Base-by-base conservation (phyloP, 2,888 invertebrate genomes). In the Augochlorella aurata region DNA sequence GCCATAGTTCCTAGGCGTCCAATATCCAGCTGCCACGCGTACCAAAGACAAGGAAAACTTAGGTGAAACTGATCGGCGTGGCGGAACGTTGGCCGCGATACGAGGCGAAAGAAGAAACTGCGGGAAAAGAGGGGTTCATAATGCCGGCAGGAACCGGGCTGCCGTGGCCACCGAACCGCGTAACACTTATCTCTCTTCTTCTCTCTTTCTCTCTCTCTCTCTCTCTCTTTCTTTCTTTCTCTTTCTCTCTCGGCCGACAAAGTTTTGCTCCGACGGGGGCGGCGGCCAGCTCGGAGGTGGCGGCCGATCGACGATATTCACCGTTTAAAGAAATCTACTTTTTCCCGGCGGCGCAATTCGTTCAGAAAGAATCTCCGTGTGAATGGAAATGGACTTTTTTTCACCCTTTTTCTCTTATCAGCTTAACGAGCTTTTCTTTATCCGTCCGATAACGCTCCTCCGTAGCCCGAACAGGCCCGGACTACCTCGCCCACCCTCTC, bases 401-500 rank as follows among this genome's bases (percentile, higher is more conserved):
- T 69, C 75, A 63, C 49, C 58, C 52, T 69, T 81, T 72, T 75
- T 67, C 81, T 77, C 81, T 85, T 83, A 87, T 87, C 84, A 77
- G 82, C 87, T 85, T 85, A 84, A 87, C 85, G 84, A 85, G 87
- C 82, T 85, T 84, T 83, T 83, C 77, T 80, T 79, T 79, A 82
- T 84, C 74, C 82, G 38, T 61, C 73, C 66, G 74, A 83, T 80
- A 80, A 77, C 81, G 80, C 10, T 65, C 61, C 47, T 10, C 54
- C 71, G 38, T 38, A 5, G 38, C 38, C 3, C 38, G 38, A 38
- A 38, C 38, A 38, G 38, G 38, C 38, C 38, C 38, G 38, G 38
- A 29, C 38, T 38, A 4, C 38, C 9, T 45, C 29, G 12, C 2
- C n/a, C n/a, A 0, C 0, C 24, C 44, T 24, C n/a, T n/a, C n/a